Evolutionary conservation across 2,113 vertebrate genomes (phyloP), one percentile per base, ranked within the genome.

Genomic region (Pimephales promelas): DNA sequence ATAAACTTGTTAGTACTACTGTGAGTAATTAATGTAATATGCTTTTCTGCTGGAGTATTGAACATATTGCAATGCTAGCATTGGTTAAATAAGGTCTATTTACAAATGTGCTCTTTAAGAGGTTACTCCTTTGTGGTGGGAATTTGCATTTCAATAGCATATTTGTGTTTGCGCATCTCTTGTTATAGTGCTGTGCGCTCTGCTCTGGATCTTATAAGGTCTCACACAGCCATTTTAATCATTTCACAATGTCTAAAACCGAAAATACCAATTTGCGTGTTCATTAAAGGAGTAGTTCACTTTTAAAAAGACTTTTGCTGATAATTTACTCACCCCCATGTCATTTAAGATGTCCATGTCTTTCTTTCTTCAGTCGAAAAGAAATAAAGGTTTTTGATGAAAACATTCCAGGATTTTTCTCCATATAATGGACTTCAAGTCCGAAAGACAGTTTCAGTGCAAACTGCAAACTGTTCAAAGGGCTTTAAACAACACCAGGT

Each of bases 121-220:
- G 83, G 68, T 78, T 80, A 54, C 84, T 80, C 83, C 76, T 85
- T 79, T 62, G 66, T 82, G 83, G 66, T 79, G 28, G 68, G 54
- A 36, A 82, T 87, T 85, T 80, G 81, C 83, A 87, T 87, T 79
- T 85, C 83, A 87, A 87, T 80, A 72, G 76, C 78, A 83, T 83
- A 85, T 85, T 87, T 87, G 59, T 83, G 75, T 62, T 85, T 68
- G 79, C 49, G 75, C 80, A 82, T 85, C 80, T 87, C 74, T 83
- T 85, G 66, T 78, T 84, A 72, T 61, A 85, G 76, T 28, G 31
- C 70, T 57, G 75, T 82, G 71, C 61, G 62, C 59, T 62, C 18
- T 66, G 75, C 85, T 83, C 66, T 68, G n/a, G 36, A 79, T 81
- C 76, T 86, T 74, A 62, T 78, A 80, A 85, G 24, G 71, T 45